Conservation (phyloP, 2,888 invertebrate genomes). For the Hyalella azteca region DNA sequence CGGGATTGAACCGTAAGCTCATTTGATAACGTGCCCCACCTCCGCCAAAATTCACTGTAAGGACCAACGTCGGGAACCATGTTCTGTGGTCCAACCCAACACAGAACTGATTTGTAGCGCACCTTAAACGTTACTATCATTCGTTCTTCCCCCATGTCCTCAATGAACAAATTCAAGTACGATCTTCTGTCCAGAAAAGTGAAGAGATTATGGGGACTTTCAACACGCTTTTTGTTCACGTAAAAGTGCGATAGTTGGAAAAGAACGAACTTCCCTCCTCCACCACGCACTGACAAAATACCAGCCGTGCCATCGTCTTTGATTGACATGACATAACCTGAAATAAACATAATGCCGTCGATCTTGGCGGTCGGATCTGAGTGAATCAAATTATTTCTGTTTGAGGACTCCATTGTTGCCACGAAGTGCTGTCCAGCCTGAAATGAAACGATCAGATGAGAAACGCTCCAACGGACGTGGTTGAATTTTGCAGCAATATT, state of each 20-base stretch:
- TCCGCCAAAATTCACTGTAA: neutral
- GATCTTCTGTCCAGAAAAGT: neutral
- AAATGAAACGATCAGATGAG: too few relatives aligned
- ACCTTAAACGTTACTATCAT: neutral
- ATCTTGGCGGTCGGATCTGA: neutral
- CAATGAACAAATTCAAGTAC: neutral
- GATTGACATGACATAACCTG: slow-evolving; percentile 12
- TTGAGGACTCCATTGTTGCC: neutral
- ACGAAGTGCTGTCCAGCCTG: too few relatives aligned
- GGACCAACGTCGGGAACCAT: neutral
- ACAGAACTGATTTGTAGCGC: neutral
- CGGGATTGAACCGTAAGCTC: neutral
- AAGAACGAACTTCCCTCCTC: slow-evolving; percentile 4
- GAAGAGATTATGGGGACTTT: neutral
- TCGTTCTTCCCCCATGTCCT: neutral
- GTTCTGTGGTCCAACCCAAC: slow-evolving; percentile 2
- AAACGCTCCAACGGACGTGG: too few relatives aligned
- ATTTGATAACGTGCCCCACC: neutral
- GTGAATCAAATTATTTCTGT: neutral
- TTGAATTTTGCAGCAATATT: too few relatives aligned
- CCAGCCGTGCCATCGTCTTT: slow-evolving; percentile 11
- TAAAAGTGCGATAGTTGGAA: neutral
- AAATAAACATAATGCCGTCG: neutral
- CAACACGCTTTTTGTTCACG: neutral
- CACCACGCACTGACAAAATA: neutral